Evolutionary conservation across 2,797 vertebrate genomes (phyloP), one percentile per base, ranked within the genome.

Genomic region (Phrynocephalus forsythii): DNA sequence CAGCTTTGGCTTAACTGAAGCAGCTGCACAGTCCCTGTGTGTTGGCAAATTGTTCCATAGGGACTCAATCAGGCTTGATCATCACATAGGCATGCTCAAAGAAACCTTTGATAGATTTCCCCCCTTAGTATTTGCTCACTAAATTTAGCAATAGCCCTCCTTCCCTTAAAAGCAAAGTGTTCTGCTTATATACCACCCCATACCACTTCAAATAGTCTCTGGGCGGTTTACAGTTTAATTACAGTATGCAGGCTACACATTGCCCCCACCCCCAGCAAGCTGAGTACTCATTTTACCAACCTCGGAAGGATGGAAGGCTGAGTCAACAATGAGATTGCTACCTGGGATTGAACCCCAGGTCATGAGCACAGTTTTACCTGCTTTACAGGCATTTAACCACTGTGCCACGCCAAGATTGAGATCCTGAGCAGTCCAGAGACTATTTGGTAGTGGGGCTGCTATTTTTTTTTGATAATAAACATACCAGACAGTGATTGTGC

Each of bases 1-100:
- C 82, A 33, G n/a, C 18, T 76, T 38, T 56, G 75, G 60, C 60
- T 66, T 26, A 76, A 78, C 71, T 79, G 79, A 83, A 84, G 63
- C 69, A 83, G 33, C 33, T 24, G 18, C 22, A 80, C 63, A 28
- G 28, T 20, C 66, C 52, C 80, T 75, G 44, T 80, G 33, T 15
- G 78, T 8, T n/a, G 63, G 33, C 52, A 78, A 63, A 79, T n/a
- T 26, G 44, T n/a, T 63, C 67, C 10, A 73, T 7, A 75, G 68
- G 38, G 18, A 26, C 26, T 15, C 4, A 73, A 79, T 86, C 68
- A 83, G n/a, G 15, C 9, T 33, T 67, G 33, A 84, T 79, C 73
- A 76, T 80, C 63, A 76, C 68, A 33, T n/a, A n/a, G 20, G 6
- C 26, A 69, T 33, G 28, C 66, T 24, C 8, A 73, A 44, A 80